Evolutionary conservation across 2,113 vertebrate species (phyloP).

Genomic region (Tachysurus fulvidraco): DNA sequence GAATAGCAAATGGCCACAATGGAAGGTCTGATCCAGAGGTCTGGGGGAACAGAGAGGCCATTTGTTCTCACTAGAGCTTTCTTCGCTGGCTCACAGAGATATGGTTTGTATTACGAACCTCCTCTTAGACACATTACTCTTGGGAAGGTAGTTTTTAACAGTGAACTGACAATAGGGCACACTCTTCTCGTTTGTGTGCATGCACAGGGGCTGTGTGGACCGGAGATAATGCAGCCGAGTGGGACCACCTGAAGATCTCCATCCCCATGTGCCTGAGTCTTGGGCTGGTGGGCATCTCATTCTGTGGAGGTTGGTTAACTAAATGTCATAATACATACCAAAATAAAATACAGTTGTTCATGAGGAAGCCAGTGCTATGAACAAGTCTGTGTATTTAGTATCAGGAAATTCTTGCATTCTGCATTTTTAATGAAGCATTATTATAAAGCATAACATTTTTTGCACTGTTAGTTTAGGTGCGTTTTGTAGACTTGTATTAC

Average conservation of each 20-base stretch:
- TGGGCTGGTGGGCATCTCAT: conserved; percentile 82
- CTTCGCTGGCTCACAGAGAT: conserved; percentile 90
- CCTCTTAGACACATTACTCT: neutral
- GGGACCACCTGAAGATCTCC: conserved; percentile 88
- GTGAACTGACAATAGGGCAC: neutral
- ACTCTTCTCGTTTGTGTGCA: neutral
- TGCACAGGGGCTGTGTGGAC: conserved; percentile 88
- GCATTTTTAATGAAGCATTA: neutral
- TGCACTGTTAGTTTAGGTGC: neutral
- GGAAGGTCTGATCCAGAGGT: conserved; percentile 80
- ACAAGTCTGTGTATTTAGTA: neutral
- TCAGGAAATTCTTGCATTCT: too few species aligned
- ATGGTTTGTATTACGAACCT: conserved; percentile 67
- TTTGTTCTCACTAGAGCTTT: conserved; percentile 86
- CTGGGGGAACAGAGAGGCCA: conserved; percentile 82
- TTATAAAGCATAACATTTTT: neutral
- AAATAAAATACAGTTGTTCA: neutral
- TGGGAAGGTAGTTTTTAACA: neutral
- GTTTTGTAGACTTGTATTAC: neutral
- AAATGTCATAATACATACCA: too few species aligned
- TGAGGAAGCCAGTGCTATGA: neutral
- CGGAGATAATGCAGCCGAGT: conserved; percentile 88
- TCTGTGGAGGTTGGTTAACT: conserved; percentile 83
- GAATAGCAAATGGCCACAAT: conserved; percentile 86
- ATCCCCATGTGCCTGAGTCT: conserved; percentile 91